phyloP scores from a whole-genome alignment of 2,888 invertebrate genomes.

The Watsonalla cultraria region DNA sequence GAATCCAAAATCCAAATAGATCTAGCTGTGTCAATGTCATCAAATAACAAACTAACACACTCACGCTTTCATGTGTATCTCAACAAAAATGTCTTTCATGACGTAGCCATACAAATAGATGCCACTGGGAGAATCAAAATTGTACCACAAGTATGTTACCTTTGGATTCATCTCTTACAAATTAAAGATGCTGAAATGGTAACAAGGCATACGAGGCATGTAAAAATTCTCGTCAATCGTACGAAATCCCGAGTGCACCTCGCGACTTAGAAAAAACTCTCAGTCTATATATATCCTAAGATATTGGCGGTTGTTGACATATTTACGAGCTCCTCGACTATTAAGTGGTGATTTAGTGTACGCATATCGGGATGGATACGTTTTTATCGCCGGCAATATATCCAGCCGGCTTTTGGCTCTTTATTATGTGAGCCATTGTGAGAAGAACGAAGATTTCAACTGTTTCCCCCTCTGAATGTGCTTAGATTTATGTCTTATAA shows the following conservation, averaged over 20 bases:
- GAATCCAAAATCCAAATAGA: no score
- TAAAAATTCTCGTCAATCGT: conserved; percentile 1
- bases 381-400: conserved; percentile 75
- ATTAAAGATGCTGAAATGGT: not conserved
- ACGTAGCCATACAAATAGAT: no score
- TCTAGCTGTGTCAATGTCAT: not conserved
- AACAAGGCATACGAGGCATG: not conserved
- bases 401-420: conserved; percentile 59
- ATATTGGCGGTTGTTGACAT: conserved; percentile 76
- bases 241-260: conserved; percentile 6
- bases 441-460: conserved; percentile 19
- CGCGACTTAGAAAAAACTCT: conserved; percentile 45
- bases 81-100: no score
- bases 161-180: no score
- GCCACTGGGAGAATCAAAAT: no score
- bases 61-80: not conserved
- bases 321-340: conserved; percentile 74
- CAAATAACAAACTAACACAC: not conserved
- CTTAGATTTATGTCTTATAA: conserved; percentile 8
- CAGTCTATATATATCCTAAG: conserved; percentile 64
- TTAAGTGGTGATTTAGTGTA: conserved; percentile 75
- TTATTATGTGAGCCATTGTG: conserved; percentile 61
- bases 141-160: no score
- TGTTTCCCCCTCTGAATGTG: conserved; percentile 21
- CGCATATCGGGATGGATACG: conserved; percentile 77